phyloP scores from a whole-genome alignment of 2,797 vertebrate species.

The Erpetoichthys calabaricus region DNA sequence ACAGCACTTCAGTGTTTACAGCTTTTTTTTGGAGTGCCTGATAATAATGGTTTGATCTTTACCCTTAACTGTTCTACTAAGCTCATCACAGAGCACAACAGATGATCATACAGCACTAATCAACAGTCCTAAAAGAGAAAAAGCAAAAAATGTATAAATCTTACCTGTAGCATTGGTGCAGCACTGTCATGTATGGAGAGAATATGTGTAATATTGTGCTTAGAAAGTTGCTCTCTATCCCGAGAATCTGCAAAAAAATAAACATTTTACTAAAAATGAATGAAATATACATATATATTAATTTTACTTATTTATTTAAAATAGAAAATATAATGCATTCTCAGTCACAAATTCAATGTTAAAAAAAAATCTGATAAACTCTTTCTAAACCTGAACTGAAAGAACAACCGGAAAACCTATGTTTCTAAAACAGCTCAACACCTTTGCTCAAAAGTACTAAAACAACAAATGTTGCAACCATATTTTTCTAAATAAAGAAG shows the following conservation, averaged over 20 bases:
- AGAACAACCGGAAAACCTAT: constrained; percentile 69
- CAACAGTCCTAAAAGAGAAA: too few relatives aligned
- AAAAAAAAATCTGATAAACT: constrained; percentile 24
- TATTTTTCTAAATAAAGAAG: constrained; percentile 62
- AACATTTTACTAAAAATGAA: constrained; percentile 16
- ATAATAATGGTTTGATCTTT: too few relatives aligned
- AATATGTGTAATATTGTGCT: constrained; percentile 87
- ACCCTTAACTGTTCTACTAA: too few relatives aligned
- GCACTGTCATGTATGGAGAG: constrained; percentile 79
- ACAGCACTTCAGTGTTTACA: too few relatives aligned
- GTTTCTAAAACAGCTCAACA: constrained; percentile 61
- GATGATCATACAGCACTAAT: too few relatives aligned
- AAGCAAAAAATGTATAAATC: constrained; percentile 9
- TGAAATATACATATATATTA: constrained; percentile 10
- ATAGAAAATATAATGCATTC: constrained; percentile 16
- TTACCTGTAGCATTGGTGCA: constrained; percentile 80
- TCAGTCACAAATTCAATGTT: constrained; percentile 33
- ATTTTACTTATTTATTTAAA: constrained; percentile 15
- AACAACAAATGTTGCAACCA: constrained; percentile 61
- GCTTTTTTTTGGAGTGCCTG: too few relatives aligned
- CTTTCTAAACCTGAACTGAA: constrained; percentile 56
- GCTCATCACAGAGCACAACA: too few relatives aligned
- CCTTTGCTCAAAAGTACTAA: constrained; percentile 56
- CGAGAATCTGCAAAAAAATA: constrained; percentile 54
- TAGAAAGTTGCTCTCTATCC: constrained; percentile 64